Conservation (phyloP, 2,888 invertebrate species). For the Cosmia trapezina region DNA sequence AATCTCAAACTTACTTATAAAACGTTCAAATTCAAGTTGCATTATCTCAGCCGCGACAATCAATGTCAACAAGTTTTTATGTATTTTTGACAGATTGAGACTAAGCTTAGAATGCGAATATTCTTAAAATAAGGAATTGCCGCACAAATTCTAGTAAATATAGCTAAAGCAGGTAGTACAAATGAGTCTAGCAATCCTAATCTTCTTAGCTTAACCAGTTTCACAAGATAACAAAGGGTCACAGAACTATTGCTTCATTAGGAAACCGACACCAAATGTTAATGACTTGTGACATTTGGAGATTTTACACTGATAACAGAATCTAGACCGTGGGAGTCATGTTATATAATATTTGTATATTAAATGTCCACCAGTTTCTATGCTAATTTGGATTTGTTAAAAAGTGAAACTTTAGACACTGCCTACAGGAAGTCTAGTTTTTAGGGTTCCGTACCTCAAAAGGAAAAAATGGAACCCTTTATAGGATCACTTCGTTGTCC, state of each 20-base stretch:
- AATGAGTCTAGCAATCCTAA: background rate
- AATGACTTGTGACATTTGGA: slow-evolving; percentile 24
- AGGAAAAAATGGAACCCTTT: too few relatives aligned
- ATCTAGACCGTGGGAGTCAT: slow-evolving; percentile 10
- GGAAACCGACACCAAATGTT: slow-evolving; percentile 14
- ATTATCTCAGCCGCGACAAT: too few relatives aligned
- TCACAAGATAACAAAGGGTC: slow-evolving; percentile 8
- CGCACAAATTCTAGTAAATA: too few relatives aligned
- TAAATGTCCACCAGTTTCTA: background rate
- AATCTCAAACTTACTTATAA: too few relatives aligned
- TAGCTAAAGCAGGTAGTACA: too few relatives aligned
- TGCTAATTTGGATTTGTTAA: background rate
- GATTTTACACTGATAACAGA: slow-evolving; percentile 2
- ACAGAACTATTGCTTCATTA: slow-evolving; percentile 23
- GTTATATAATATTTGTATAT: background rate
- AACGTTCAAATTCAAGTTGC: too few relatives aligned
- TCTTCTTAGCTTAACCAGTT: slow-evolving; percentile 17
- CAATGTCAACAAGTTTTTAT: too few relatives aligned
- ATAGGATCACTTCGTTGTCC: too few relatives aligned
- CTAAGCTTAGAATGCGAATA: too few relatives aligned
- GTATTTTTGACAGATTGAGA: too few relatives aligned
- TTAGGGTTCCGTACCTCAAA: background rate
- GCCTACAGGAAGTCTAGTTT: slow-evolving; percentile 1
- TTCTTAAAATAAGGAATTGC: too few relatives aligned
- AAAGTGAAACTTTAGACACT: slow-evolving; percentile 1